Conservation (phyloP, 2,888 invertebrate species). For the Eristalinus aeneus region DNA sequence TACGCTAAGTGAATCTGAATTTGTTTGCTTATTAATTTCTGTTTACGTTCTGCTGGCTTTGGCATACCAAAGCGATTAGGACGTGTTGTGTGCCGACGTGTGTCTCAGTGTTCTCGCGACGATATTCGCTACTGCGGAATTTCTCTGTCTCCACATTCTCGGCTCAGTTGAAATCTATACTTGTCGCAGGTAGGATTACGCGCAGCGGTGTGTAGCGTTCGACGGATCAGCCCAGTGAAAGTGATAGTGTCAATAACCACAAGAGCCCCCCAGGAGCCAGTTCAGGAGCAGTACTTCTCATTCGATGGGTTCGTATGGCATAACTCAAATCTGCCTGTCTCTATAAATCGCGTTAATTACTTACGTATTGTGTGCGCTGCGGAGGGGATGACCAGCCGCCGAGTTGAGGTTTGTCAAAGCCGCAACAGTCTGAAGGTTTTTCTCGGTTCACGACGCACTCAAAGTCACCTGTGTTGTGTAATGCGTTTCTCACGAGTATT, state of each 20-base stretch:
- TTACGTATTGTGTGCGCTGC: slow-evolving; percentile 15
- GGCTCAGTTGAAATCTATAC: slow-evolving; percentile 51
- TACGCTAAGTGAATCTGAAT: slow-evolving; percentile 67
- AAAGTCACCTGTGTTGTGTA: slow-evolving; percentile 23
- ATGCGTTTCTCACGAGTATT: slow-evolving; percentile 31
- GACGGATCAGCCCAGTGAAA: slow-evolving; percentile 43
- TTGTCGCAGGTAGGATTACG: slow-evolving; percentile 37
- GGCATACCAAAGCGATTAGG: slow-evolving; percentile 67
- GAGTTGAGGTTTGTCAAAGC: neutral
- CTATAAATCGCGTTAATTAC: slow-evolving; percentile 8
- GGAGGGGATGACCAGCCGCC: slow-evolving; percentile 1
- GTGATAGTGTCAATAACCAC: slow-evolving; percentile 57
- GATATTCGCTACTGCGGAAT: slow-evolving; percentile 33
- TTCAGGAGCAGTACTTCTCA: slow-evolving; percentile 25
- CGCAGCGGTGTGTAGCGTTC: neutral
- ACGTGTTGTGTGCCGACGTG: neutral
- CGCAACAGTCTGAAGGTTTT: neutral
- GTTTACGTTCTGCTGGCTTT: slow-evolving; percentile 56
- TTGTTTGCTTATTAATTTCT: slow-evolving; percentile 65
- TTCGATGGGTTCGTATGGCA: slow-evolving; percentile 55
- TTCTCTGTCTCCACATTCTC: slow-evolving; percentile 10
- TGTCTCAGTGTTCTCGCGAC: neutral
- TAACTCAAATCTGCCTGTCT: slow-evolving; percentile 13
- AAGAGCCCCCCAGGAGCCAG: neutral
- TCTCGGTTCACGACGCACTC: neutral